Evolutionary conservation across 2,888 invertebrate genomes (phyloP), one percentile per base, ranked within the genome.

Genomic region (Melanostoma scalare): DNA sequence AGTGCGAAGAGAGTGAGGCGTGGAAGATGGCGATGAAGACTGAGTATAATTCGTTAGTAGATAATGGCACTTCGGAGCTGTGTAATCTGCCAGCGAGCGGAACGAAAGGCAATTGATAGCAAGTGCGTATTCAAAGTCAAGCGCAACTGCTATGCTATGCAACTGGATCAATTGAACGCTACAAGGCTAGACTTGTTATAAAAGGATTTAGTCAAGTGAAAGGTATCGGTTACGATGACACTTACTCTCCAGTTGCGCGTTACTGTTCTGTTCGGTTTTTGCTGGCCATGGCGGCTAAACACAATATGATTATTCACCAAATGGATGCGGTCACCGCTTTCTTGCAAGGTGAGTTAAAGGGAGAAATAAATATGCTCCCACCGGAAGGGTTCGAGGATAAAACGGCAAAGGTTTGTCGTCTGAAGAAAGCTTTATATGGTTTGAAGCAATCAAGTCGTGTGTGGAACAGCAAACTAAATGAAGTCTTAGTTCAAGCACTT

Each of bases 241-340:
- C 52, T 0, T 77, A 63, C 6, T 53, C 77, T 8, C 71, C 71
- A 9, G 71, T 78, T 10, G 61, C 63, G 0, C 60, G 65, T 9
- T 65, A 79, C 8, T 58, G 38, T 6, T 65, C 68, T 3, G 35
- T 74, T 6, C 55, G 60, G 4, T 61, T 58, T 36, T 33, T 73
- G 4, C 35, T 79, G 38, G 78, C 73, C 1, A 52, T 79, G 48
- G 67, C 78, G 10, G 36, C 53, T 8, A 72, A 63, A 9, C 10
- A 53, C 6, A 53, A 73, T 2, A 52, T 79, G 53, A 9, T 44
- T 0, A 38, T 61, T 9, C 52, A 71, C 20, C 53, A 74, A 42
- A 46, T 79, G 6, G 74, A 80, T 56, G 72, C 58, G 8, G 58
- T 50, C 20, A 73, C 68, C 0, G 68, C 73, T 1, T 68, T 73